Evolutionary conservation across 92 coral and sea anemone species (phyloP).

Genomic region (Umimayanthus kanabou): DNA sequence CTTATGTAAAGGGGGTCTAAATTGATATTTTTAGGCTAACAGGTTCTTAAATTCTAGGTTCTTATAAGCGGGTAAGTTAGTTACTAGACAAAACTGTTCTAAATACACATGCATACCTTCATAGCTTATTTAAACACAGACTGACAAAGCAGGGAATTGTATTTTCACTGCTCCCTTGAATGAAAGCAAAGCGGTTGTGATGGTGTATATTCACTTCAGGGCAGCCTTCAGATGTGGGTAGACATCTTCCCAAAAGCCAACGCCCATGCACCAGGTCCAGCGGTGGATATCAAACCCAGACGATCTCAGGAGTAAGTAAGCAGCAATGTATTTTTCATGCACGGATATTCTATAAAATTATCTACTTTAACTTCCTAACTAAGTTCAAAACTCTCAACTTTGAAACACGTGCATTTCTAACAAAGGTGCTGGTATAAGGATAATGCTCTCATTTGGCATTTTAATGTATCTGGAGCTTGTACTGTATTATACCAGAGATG

Average conservation of each 20-base stretch:
- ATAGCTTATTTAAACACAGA: too few species aligned
- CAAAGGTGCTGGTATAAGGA: not conserved
- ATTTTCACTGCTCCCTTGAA: too few species aligned
- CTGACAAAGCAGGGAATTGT: too few species aligned
- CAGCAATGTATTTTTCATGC: too few species aligned
- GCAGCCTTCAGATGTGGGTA: slow-evolving; percentile 47
- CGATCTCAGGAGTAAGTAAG: slow-evolving; percentile 26
- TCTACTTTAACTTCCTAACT: not conserved
- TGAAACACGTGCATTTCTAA: not conserved
- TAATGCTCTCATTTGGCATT: not conserved
- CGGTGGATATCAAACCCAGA: slow-evolving; percentile 38
- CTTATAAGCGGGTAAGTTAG: too few species aligned
- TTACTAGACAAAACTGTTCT: too few species aligned
- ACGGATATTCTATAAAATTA: not conserved
- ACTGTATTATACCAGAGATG: not conserved
- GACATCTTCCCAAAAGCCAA: slow-evolving; percentile 46
- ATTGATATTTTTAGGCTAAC: too few species aligned
- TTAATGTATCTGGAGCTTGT: not conserved
- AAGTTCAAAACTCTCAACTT: not conserved
- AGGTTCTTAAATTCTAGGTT: too few species aligned
- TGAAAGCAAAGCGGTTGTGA: too few species aligned
- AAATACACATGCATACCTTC: too few species aligned
- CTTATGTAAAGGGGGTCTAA: too few species aligned
- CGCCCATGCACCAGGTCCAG: slow-evolving; percentile 42
- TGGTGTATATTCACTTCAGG: not conserved